Evolutionary conservation across 2,797 vertebrate species (phyloP).

Genomic region (Aldrovandia affinis): DNA sequence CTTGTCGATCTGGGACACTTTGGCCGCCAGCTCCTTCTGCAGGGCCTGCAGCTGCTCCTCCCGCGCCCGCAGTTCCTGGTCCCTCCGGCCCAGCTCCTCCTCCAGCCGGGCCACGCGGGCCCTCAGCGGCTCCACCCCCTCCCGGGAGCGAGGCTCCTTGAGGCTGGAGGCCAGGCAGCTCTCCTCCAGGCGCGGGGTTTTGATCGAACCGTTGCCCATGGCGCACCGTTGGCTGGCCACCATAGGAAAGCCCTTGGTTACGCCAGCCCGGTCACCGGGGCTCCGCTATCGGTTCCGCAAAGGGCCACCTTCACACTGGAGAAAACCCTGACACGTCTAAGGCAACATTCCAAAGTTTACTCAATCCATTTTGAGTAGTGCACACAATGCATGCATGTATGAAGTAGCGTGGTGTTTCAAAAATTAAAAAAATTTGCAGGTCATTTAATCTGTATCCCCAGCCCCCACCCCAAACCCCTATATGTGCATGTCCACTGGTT

Average conservation of each 20-base stretch:
- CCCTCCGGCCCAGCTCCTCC: conserved; percentile 65
- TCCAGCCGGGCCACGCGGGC: conserved; percentile 70
- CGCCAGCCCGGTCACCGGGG: background rate
- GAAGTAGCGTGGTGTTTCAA: too few species aligned
- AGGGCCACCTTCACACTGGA: background rate
- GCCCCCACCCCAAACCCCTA: background rate
- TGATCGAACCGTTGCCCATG: conserved; percentile 83
- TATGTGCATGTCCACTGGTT: background rate
- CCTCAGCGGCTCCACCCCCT: conserved; percentile 65
- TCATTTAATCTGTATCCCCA: background rate
- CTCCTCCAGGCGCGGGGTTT: conserved; percentile 68
- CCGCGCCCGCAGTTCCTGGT: conserved; percentile 64
- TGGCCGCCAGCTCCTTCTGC: conserved; percentile 71
- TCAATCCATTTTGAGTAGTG: background rate
- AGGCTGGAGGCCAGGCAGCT: conserved; percentile 65
- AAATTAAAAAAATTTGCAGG: background rate
- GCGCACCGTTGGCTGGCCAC: conserved; percentile 64
- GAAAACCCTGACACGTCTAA: background rate
- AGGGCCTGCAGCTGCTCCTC: conserved; percentile 67
- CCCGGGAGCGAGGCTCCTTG: conserved; percentile 54
- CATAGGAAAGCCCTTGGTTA: conserved; percentile 62
- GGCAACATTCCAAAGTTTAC: background rate
- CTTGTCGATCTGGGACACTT: conserved; percentile 77
- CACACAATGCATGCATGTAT: too few species aligned
- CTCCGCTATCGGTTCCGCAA: background rate